Base-by-base conservation (phyloP, 35 echinoderm and acorn worm genomes). In the Stichopus chloronotus region DNA sequence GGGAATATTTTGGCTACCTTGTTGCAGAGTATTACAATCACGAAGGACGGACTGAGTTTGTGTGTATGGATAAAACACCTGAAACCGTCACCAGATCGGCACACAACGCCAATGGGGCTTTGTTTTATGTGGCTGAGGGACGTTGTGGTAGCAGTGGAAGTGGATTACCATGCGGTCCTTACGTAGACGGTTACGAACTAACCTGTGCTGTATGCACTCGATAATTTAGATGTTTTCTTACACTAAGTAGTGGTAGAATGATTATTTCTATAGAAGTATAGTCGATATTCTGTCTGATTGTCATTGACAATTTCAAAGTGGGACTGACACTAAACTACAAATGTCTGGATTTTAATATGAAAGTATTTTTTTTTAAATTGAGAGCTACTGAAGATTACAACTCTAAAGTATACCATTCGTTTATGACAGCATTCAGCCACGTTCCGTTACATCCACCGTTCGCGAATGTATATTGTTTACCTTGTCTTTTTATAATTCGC, bases 1-100 rank as follows among this genome's bases (percentile, higher is more conserved):
- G 57, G 52, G 90, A 95, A 79, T 95, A 95, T 72, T 57, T 11
- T 4, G 90, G 90, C 12, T 92, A 92, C 56, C 76, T 92, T n/a
- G 78, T 92, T 5, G 12, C 90, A 20, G 90, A 92, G 9, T 76
- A 74, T 8, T 90, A 74, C 72, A 76, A 72, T 25, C 76, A 92
- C 57, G 53, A 30, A 24, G 53, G 88, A 2, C 90, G 76, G 21
- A 81, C 90, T 20, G 74, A 92, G 57, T 92, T 56, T 23, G 78
- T 92, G 13, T 81, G 76, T 12, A 61, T 81, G 56, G 72, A 92
- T 55, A 20, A 55, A 24, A 78, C 76, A 23, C 5, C 90, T 8
- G 68, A 76, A 78, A 16, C 90, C 7, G n/a, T 81, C 4, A 8
- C 78, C 5, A 12, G 91, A 30, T 84, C 91, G 22, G 76, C 52